Conservation (phyloP, 2,113 vertebrate species). For the Thunnus thynnus region DNA sequence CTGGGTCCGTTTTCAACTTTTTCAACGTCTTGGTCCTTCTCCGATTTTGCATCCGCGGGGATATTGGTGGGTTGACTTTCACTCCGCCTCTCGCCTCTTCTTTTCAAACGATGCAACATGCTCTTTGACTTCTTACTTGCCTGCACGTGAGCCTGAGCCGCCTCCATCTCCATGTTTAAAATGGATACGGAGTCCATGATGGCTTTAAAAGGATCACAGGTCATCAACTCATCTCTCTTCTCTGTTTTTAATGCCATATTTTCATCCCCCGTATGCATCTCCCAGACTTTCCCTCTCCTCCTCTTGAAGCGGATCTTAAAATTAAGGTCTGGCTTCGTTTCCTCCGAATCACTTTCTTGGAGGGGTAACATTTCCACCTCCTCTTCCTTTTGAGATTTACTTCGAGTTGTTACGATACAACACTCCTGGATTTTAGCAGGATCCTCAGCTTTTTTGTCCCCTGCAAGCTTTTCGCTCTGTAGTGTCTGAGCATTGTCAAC, state of each 20-base stretch:
- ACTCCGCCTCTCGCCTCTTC: slow-evolving; percentile 49
- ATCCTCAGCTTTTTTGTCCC: neutral
- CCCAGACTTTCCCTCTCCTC: slow-evolving; percentile 82
- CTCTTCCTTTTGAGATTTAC: neutral
- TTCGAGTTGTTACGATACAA: neutral
- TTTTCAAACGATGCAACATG: slow-evolving; percentile 74
- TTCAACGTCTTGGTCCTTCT: slow-evolving; percentile 4
- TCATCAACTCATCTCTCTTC: slow-evolving; percentile 27
- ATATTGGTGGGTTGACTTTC: slow-evolving; percentile 21
- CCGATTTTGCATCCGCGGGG: neutral
- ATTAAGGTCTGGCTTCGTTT: slow-evolving; percentile 64
- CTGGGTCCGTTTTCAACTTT: neutral
- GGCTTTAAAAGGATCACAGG: slow-evolving; percentile 81
- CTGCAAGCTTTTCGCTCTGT: neutral
- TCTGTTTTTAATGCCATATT: slow-evolving; percentile 58
- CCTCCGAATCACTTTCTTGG: slow-evolving; percentile 36
- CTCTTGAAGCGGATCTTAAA: slow-evolving; percentile 85
- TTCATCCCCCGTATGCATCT: slow-evolving; percentile 74
- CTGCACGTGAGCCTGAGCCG: slow-evolving; percentile 77
- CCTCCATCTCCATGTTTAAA: slow-evolving; percentile 86
- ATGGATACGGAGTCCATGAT: slow-evolving; percentile 84
- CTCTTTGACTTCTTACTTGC: slow-evolving; percentile 77
- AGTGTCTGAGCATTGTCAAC: neutral
- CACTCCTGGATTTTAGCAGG: neutral
- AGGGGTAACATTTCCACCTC: slow-evolving; percentile 3